These are phyloP conservation scores for Aphidoletes aphidimyza DNA, from an alignment of 2,888 invertebrate genomes.

Conservation along the genomic window DNA sequence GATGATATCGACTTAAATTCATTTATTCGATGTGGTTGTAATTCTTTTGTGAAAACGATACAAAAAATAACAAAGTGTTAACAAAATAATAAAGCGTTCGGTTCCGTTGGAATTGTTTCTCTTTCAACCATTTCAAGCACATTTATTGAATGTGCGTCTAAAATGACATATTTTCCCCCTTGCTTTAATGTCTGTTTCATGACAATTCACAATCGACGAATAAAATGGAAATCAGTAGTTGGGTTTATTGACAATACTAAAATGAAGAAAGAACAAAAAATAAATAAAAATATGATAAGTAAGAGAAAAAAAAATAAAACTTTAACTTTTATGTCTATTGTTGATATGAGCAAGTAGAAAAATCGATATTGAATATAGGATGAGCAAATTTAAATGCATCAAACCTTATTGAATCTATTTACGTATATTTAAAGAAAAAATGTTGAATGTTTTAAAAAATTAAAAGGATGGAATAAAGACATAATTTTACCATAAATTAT, in stretches of 20 bases:
- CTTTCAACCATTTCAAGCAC: no score
- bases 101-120: no score
- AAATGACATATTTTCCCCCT: no score
- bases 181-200: no score
- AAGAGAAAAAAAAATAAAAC: neutral
- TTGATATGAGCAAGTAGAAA: constrained; percentile 29
- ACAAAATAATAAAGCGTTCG: no score
- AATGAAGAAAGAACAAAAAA: neutral
- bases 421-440: neutral
- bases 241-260: constrained; percentile 27
- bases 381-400: no score
- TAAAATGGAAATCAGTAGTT: neutral
- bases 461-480: constrained; percentile 36
- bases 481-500: constrained; percentile 15
- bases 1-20: no score
- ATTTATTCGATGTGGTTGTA: no score
- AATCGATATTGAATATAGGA: neutral
- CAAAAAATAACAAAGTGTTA: no score
- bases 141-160: no score
- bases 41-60: no score
- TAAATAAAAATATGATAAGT: neutral
- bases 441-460: constrained; percentile 45
- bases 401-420: neutral
- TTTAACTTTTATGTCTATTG: constrained; percentile 25
- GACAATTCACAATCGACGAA: no score